Evolutionary conservation across 2,113 vertebrate genomes (phyloP), one percentile per base, ranked within the genome.

Genomic region (Urocynchramus pylzowi): DNA sequence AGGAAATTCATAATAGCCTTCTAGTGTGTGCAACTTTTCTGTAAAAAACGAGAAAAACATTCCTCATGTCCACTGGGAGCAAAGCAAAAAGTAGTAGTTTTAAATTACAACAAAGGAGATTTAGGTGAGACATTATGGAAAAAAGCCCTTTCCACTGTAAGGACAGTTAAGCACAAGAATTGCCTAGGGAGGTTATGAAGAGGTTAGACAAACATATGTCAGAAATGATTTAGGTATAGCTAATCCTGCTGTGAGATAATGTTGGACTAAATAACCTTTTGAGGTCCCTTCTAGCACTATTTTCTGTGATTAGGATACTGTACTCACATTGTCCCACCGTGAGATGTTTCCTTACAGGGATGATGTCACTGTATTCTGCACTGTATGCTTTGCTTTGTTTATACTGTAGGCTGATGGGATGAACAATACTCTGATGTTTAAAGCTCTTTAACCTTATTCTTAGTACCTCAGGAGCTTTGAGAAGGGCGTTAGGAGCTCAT

Each of bases 201-300:
- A 95, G 96, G 95, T 97, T 97, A 97, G 96, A 96, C 95, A 96
- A 96, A 97, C 95, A 95, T 92, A 92, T 95, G 96, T 97, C 96
- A 97, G 86, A 95, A 97, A 95, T 97, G 84, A 97, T 96, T 96
- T 95, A 97, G 95, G 56, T 96, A 37, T 84, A 91, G 83, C 80
- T 96, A 94, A 95, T 94, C 94, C 94, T 96, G 60, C 95, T 96
- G 87, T 92, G 95, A 95, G 91, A 94, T 95, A 95, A 63, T 91
- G 86, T 96, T 95, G 89, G 76, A 84, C 84, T 93, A 90, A 97
- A 95, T 96, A 95, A 96, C 95, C 94, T 95, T 93, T 81, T 84
- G 89, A 96, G 89, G 89, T 92, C 44, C 93, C 89, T 95, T 93
- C 89, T 92, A 92, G 89, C 91, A 71, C 80, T 87, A 8, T 94